Base-by-base conservation (phyloP, 2,113 vertebrate genomes). In the Myxocyprinus asiaticus region DNA sequence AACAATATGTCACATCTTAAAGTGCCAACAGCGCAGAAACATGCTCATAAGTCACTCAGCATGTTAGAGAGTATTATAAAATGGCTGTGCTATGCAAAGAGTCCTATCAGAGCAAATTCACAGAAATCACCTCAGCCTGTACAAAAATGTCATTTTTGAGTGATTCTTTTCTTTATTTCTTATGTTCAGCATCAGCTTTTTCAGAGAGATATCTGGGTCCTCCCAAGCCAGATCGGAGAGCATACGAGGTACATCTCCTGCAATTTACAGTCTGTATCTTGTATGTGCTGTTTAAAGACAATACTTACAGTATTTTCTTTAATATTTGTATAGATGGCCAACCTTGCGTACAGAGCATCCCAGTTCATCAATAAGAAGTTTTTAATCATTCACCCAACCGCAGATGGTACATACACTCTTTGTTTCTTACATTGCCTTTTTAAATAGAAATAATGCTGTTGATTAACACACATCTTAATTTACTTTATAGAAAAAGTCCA, bases 331-430 rank as follows among this genome's bases (percentile, higher is more conserved):
- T 92, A 98, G 98, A 94, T 94, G 91, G 92, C 94, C 67, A 97
- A 93, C 87, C 88, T 97, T 86, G 89, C 91, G 0, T 93, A 94
- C 77, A 93, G 94, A 66, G 91, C 95, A 0, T 91, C 95, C 5
- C 91, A 92, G 17, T 92, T 96, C 82, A 91, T 92, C 9, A 95
- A 95, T 59, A 96, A 96, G 86, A 95, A 95, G 88, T 95, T 98
- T 84, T 91, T 99, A 82, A 95, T 99, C 80, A 92, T 99, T 84
- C 98, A 99, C 17, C 95, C 96, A 11, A 99, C 98, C 0, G 96
- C 96, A n/a, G 98, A 99, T 3, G 98, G 98, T 99, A 87, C 84
- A 92, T 63, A 0, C 55, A 59, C 47, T 33, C 14, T 74, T 83
- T 33, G 55, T 3, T 47, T 11, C 4, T 15, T 9, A 2, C 2